Percentiles rank a stretch among this genome's conserved stretches.
Conservation (phyloP, 2,113 vertebrate genomes). For the Poecilia latipinna region DNA sequence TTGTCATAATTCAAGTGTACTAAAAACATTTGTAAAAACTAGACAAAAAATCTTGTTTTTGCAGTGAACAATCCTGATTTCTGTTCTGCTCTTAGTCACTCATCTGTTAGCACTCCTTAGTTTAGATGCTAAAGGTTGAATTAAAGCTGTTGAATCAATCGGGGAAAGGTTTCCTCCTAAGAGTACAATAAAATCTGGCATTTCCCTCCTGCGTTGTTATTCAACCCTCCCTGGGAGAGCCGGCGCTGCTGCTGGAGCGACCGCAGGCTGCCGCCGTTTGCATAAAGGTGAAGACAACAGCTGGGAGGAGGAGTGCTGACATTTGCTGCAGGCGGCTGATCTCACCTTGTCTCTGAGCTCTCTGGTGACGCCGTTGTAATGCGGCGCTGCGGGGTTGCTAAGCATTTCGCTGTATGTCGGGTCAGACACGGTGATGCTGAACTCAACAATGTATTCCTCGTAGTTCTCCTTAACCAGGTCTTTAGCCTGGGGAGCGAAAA, state of each 20-base stretch:
- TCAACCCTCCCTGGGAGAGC: background rate
- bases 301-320: background rate
- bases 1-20: too few relatives aligned
- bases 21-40: too few relatives aligned
- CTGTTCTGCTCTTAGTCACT: background rate
- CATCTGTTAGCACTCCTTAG: background rate
- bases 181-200: constrained; percentile 1
- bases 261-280: background rate
- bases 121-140: constrained; percentile 20
- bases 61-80: background rate
- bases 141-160: constrained; percentile 56
- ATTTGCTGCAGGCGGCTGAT: constrained; percentile 2
- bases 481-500: constrained; percentile 43
- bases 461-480: constrained; percentile 73
- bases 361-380: constrained; percentile 76
- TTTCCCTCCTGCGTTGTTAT: background rate
- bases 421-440: constrained; percentile 87
- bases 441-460: constrained; percentile 85
- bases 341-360: constrained; percentile 85
- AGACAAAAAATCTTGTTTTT: too few relatives aligned
- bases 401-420: constrained; percentile 81
- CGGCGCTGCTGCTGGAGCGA: constrained; percentile 1
- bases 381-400: constrained; percentile 69
- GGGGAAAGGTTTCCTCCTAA: constrained; percentile 21
- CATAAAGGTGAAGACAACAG: background rate